phyloP scores from a whole-genome alignment of 2,888 invertebrate species.

The Cepaea hortensis region DNA sequence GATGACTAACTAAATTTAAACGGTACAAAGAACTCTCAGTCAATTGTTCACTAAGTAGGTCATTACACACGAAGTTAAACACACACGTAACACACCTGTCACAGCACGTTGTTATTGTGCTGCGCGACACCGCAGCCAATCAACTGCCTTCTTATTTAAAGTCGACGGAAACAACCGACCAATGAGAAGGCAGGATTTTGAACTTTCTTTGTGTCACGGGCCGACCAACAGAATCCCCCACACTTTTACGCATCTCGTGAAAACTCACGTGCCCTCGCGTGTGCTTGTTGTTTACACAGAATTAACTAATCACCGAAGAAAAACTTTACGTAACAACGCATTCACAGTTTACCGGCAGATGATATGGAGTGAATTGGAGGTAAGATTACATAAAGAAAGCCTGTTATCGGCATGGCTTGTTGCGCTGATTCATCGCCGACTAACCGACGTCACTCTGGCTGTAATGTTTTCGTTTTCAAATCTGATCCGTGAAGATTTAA shows the following conservation, averaged over 20 bases:
- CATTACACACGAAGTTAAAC: not conserved
- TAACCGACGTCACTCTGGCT: not conserved
- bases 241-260: constrained; percentile 41
- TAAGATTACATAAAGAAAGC: too few species aligned
- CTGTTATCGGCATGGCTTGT: too few species aligned
- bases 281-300: constrained; percentile 40
- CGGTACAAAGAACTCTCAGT: not conserved
- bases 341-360: not conserved
- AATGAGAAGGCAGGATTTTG: constrained; percentile 33
- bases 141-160: constrained; percentile 13
- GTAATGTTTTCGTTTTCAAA: constrained; percentile 36
- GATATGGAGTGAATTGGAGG: too few species aligned
- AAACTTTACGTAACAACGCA: constrained; percentile 6
- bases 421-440: not conserved
- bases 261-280: constrained; percentile 17
- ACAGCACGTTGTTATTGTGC: constrained; percentile 26
- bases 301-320: constrained; percentile 22
- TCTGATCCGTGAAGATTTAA: constrained; percentile 5
- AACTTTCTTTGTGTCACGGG: constrained; percentile 47
- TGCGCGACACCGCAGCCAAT: constrained; percentile 18
- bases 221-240: constrained; percentile 44
- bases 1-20: not conserved
- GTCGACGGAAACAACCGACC: constrained; percentile 45
- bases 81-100: constrained; percentile 39
- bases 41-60: not conserved